These are phyloP conservation scores for Xenus cinereus DNA, from an alignment of 2,113 vertebrate genomes.

Conservation along the genomic window DNA sequence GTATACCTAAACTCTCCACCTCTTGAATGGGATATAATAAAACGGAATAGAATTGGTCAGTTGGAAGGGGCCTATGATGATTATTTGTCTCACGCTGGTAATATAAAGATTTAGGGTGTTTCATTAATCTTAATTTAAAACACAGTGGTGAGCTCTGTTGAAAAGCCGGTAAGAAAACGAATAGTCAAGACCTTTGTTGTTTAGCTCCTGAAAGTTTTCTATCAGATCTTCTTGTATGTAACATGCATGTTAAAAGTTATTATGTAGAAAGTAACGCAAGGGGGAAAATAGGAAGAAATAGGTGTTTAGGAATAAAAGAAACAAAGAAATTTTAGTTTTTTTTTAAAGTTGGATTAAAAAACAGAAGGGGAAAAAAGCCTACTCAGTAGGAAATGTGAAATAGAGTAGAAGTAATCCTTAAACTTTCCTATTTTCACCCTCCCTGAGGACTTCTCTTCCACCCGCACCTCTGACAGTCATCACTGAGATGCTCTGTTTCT, in stretches of 20 bases:
- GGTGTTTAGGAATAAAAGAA: background rate
- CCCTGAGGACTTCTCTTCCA: background rate
- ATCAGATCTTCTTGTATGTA: background rate
- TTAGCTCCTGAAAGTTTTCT: background rate
- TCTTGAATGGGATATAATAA: background rate
- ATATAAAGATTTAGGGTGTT: background rate
- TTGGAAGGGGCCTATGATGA: background rate
- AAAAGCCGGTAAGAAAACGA: background rate
- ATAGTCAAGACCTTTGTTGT: background rate
- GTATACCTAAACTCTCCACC: background rate
- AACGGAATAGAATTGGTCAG: fast-evolving
- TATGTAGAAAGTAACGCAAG: background rate
- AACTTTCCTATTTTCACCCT: background rate
- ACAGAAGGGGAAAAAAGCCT: background rate
- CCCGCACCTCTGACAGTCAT: background rate
- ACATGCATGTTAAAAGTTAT: fast-evolving
- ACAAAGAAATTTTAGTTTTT: background rate
- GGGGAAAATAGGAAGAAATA: background rate
- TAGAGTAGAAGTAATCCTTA: background rate
- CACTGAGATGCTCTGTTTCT: background rate
- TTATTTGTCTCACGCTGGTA: background rate
- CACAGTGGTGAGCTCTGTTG: no score
- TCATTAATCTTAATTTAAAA: background rate
- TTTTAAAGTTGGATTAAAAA: background rate
- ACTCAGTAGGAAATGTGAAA: background rate